A percentile compares a stretch with the other conserved stretches of the same genome.
These are phyloP conservation scores for Pinna nobilis DNA, from an alignment of 1,140 invertebrate genomes.

Conservation along the genomic window DNA sequence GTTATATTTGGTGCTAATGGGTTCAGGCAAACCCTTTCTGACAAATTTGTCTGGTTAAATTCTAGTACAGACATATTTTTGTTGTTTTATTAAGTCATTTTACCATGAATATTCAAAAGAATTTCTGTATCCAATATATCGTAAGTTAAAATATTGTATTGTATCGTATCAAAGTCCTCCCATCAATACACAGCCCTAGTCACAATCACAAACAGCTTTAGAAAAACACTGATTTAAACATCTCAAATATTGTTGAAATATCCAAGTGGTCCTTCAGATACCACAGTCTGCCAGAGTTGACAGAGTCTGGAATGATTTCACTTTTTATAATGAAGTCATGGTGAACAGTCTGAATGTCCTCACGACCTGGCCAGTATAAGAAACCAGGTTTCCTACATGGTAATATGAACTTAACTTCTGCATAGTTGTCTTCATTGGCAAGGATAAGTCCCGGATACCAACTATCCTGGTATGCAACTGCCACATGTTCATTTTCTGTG, in stretches of 20 bases:
- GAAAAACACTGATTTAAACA: neutral
- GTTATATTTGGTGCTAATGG: no score
- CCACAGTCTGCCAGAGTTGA: neutral
- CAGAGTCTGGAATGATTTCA: conserved; percentile 12
- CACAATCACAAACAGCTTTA: neutral
- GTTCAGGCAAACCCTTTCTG: no score
- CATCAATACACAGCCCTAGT: no score
- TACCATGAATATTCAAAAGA: no score
- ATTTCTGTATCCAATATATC: no score
- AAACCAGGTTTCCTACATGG: neutral
- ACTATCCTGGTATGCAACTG: neutral
- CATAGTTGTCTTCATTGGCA: neutral
- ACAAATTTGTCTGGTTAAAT: no score
- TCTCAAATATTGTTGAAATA: neutral
- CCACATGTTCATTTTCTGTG: neutral
- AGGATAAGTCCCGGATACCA: neutral
- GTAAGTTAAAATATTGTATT: no score
- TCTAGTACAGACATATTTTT: no score
- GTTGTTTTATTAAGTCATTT: no score
- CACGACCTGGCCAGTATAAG: conserved; percentile 17
- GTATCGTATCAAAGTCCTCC: no score
- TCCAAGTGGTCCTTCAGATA: neutral
- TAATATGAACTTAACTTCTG: neutral
- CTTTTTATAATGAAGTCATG: neutral
- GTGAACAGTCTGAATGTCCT: conserved; percentile 11